A percentile compares a stretch with the other conserved stretches of the same genome.
Evolutionary conservation across 35 echinoderm and acorn worm genomes (phyloP).

Genomic region (Amphiura filiformis): DNA sequence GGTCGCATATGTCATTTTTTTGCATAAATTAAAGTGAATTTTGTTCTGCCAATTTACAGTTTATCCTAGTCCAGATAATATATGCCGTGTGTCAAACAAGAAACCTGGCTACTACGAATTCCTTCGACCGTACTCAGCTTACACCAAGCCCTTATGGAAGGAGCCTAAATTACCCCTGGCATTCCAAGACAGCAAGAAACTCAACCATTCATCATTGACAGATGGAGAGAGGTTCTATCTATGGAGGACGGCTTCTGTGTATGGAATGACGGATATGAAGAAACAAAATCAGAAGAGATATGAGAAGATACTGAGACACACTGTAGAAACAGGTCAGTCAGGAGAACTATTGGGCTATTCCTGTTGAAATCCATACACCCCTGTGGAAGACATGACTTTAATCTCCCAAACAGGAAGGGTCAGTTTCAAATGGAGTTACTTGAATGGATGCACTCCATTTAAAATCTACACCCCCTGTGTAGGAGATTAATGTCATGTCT

Average conservation of each 20-base stretch:
- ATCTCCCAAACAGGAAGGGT: no score
- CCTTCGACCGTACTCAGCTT: conserved; percentile 55
- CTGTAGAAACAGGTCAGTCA: conserved; percentile 70
- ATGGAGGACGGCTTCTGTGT: conserved; percentile 82
- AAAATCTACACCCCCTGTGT: no score
- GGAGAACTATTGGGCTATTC: no score
- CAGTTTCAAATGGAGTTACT: no score
- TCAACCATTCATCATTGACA: conserved; percentile 77
- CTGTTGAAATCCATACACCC: no score
- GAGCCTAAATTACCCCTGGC: conserved; percentile 49
- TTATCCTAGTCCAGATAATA: no score
- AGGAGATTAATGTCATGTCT: no score
- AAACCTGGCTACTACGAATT: conserved; percentile 73
- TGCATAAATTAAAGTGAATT: no score
- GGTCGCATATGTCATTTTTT: no score
- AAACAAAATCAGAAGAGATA: conserved; percentile 67
- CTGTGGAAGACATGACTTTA: no score
- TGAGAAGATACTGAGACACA: conserved; percentile 63
- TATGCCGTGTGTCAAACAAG: conserved; percentile 69
- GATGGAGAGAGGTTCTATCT: conserved; percentile 80
- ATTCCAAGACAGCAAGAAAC: conserved; percentile 72
- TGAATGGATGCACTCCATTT: no score
- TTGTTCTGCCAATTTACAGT: no score
- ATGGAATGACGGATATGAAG: conserved; percentile 90
- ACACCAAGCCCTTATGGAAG: conserved; percentile 55